Percentiles rank a stretch among this genome's conserved stretches.
Evolutionary conservation across 2,888 invertebrate genomes (phyloP).

Genomic region (Drosophila atripex): DNA sequence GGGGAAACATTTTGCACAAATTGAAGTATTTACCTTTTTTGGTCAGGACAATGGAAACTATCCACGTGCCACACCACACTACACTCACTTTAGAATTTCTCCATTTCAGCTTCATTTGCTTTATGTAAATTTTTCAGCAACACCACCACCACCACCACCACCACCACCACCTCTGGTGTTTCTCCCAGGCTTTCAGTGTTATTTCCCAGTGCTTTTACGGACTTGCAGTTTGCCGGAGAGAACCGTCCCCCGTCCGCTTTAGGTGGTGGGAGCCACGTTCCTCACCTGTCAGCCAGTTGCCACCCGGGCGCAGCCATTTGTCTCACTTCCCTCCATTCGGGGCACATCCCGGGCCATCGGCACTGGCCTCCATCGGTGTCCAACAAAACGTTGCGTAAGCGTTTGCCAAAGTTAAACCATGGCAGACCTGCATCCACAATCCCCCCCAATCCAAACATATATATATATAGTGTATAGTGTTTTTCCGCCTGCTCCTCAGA

Average conservation of each 20-base stretch:
- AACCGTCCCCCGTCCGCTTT: neutral
- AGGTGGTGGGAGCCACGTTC: conserved; percentile 24
- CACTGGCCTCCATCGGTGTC: conserved; percentile 21
- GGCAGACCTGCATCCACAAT: conserved; percentile 10
- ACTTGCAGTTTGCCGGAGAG: conserved; percentile 50
- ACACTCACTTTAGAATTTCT: conserved; percentile 31
- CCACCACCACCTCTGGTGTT: neutral
- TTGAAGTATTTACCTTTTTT: conserved; percentile 72
- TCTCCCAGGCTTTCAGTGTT: conserved; percentile 45
- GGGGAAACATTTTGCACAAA: conserved; percentile 67
- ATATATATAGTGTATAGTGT: neutral
- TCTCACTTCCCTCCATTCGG: conserved; percentile 39
- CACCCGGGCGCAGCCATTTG: conserved; percentile 65
- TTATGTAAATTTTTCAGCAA: conserved; percentile 63
- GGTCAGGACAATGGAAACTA: conserved; percentile 52
- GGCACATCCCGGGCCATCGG: neutral
- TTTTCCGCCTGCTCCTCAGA: neutral
- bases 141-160: neutral
- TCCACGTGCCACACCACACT: conserved; percentile 30
- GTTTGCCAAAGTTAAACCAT: conserved; percentile 65
- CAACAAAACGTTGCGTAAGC: conserved; percentile 73
- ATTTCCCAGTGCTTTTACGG: conserved; percentile 61
- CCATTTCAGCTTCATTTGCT: conserved; percentile 71
- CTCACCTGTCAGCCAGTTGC: conserved; percentile 66
- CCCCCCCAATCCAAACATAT: too few relatives aligned